phyloP scores from a whole-genome alignment of 1,140 invertebrate genomes.

The Drepana arcuata region DNA sequence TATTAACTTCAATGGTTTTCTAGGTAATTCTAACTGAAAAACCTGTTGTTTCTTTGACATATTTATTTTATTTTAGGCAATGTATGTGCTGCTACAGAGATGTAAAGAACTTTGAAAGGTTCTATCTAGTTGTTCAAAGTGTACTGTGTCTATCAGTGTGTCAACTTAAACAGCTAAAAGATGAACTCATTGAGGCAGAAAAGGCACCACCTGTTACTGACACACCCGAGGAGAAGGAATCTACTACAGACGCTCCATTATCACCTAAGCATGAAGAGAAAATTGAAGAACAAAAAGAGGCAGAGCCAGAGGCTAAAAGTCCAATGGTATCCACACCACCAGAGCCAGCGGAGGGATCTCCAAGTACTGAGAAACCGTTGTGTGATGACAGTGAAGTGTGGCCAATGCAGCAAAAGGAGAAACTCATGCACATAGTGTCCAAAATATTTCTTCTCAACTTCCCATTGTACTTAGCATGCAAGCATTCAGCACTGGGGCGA shows the following conservation, averaged over 20 bases:
- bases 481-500: conserved; percentile 83
- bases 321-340: conserved; percentile 7
- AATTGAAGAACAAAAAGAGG: conserved; percentile 17
- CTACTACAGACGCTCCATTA: conserved; percentile 18
- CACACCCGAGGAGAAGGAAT: conserved; percentile 24
- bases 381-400: conserved; percentile 57
- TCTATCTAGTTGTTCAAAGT: conserved; percentile 88
- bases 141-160: conserved; percentile 82
- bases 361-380: conserved; percentile 9
- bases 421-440: conserved; percentile 83
- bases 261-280: conserved; percentile 20
- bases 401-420: conserved; percentile 84
- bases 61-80: conserved; percentile 75
- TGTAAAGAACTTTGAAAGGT: conserved; percentile 90
- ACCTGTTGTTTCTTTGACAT: background rate
- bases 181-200: conserved; percentile 64
- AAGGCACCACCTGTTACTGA: conserved; percentile 21
- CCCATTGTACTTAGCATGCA: conserved; percentile 93
- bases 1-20: no score
- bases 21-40: background rate
- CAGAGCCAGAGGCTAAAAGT: conserved; percentile 1
- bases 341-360: conserved; percentile 14
- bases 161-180: conserved; percentile 81
- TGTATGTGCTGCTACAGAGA: conserved; percentile 95
- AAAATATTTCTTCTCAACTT: conserved; percentile 89